Conservation (phyloP, 2,113 vertebrate genomes). For the Plotosus lineatus region DNA sequence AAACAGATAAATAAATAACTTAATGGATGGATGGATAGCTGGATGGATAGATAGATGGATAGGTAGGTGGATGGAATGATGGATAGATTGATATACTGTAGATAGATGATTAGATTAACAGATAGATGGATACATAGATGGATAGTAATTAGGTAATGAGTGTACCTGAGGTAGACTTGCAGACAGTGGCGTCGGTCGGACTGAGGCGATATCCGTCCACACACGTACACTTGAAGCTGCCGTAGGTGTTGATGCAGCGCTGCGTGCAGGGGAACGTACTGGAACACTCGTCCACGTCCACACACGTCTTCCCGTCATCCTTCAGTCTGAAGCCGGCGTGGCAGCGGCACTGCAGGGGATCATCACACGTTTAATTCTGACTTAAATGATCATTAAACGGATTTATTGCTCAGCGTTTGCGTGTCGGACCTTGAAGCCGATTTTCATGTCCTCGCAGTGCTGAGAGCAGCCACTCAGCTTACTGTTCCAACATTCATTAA, state of each 20-base stretch:
- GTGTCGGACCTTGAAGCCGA: slow-evolving; percentile 85
- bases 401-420: too few species aligned
- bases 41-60: too few species aligned
- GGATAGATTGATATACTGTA: too few species aligned
- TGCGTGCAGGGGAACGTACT: slow-evolving; percentile 93
- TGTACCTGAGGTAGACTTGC: slow-evolving; percentile 88
- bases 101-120: too few species aligned
- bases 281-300: slow-evolving; percentile 90
- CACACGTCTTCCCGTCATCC: slow-evolving; percentile 89
- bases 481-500: slow-evolving; percentile 92
- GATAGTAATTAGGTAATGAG: neutral
- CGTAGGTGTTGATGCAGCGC: slow-evolving; percentile 90
- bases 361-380: neutral
- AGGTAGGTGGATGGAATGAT: too few species aligned
- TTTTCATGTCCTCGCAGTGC: slow-evolving; percentile 92
- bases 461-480: slow-evolving; percentile 93
- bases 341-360: slow-evolving; percentile 84
- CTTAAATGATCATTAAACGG: too few species aligned
- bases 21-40: too few species aligned
- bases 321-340: slow-evolving; percentile 90
- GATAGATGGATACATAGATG: too few species aligned
- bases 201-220: slow-evolving; percentile 84
- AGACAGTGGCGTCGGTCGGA: slow-evolving; percentile 84
- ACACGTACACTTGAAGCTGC: slow-evolving; percentile 94
- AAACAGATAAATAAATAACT: too few species aligned